A percentile compares a stretch with the other conserved stretches of the same genome.
These are phyloP conservation scores for Labrus mixtus DNA, from an alignment of 2,113 vertebrate genomes.

Conservation along the genomic window DNA sequence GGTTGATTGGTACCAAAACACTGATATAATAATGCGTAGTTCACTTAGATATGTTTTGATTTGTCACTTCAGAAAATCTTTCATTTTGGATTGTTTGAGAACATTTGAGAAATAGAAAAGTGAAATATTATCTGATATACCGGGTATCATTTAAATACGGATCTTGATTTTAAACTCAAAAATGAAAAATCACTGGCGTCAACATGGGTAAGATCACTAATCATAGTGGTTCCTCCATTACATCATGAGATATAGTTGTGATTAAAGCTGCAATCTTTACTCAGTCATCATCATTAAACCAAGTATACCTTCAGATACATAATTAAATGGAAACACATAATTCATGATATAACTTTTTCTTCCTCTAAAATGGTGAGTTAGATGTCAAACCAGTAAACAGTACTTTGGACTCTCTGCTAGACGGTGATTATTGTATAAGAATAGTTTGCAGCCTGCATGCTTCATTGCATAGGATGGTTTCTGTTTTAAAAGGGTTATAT, in stretches of 20 bases:
- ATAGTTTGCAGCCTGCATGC: not conserved
- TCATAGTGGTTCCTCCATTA: not conserved
- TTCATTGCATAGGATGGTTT: not conserved
- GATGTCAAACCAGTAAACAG: constrained; percentile 28
- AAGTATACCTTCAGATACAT: constrained; percentile 1
- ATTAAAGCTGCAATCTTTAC: constrained; percentile 4
- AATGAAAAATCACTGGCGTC: too few relatives aligned
- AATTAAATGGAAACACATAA: constrained; percentile 1
- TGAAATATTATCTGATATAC: too few relatives aligned
- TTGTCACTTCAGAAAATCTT: too few relatives aligned
- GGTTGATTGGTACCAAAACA: too few relatives aligned
- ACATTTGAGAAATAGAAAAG: too few relatives aligned
- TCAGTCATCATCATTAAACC: constrained; percentile 5
- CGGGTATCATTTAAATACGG: too few relatives aligned
- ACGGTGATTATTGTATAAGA: constrained; percentile 10
- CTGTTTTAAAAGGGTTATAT: not conserved
- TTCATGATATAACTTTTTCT: not conserved
- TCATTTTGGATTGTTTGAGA: too few relatives aligned
- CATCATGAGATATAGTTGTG: not conserved
- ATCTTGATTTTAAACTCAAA: too few relatives aligned
- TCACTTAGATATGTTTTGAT: too few relatives aligned
- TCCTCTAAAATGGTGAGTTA: not conserved
- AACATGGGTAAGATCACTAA: too few relatives aligned
- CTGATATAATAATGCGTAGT: too few relatives aligned
- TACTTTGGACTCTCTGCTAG: constrained; percentile 7